Percentiles rank a stretch among this genome's conserved stretches.
phyloP scores from a whole-genome alignment of 2,888 invertebrate genomes.

The Hydraecia micacea region DNA sequence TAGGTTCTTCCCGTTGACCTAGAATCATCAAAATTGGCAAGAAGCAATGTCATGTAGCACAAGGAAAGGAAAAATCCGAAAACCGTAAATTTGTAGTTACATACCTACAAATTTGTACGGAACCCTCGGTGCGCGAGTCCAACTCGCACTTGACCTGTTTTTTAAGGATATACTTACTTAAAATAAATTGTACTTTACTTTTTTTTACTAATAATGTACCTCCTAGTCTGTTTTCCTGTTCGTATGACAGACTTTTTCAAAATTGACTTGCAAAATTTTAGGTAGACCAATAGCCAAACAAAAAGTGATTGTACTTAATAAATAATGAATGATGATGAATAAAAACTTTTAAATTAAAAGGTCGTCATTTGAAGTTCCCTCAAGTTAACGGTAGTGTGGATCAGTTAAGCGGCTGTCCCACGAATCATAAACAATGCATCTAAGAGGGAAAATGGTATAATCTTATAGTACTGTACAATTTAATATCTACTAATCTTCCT shows the following conservation, averaged over 20 bases:
- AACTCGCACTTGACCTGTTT: not conserved
- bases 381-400: constrained; percentile 71
- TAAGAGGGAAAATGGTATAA: constrained; percentile 62
- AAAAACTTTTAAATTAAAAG: too few relatives aligned
- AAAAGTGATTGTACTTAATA: not conserved
- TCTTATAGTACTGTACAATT: constrained; percentile 67
- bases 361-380: constrained; percentile 53
- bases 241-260: not conserved
- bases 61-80: too few relatives aligned
- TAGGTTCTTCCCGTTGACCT: too few relatives aligned
- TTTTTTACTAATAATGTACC: not conserved
- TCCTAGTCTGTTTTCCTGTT: not conserved
- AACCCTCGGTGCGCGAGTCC: too few relatives aligned
- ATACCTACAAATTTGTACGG: too few relatives aligned
- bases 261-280: not conserved
- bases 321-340: not conserved
- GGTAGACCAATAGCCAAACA: not conserved
- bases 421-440: constrained; percentile 75
- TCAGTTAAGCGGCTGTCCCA: constrained; percentile 69
- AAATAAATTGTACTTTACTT: not conserved
- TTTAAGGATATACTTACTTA: not conserved
- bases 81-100: too few relatives aligned
- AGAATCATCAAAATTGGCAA: too few relatives aligned
- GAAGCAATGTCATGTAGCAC: too few relatives aligned
- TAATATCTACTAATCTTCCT: constrained; percentile 67